phyloP scores from a whole-genome alignment of 2,888 invertebrate genomes.

The Megalurothrips usitatus region DNA sequence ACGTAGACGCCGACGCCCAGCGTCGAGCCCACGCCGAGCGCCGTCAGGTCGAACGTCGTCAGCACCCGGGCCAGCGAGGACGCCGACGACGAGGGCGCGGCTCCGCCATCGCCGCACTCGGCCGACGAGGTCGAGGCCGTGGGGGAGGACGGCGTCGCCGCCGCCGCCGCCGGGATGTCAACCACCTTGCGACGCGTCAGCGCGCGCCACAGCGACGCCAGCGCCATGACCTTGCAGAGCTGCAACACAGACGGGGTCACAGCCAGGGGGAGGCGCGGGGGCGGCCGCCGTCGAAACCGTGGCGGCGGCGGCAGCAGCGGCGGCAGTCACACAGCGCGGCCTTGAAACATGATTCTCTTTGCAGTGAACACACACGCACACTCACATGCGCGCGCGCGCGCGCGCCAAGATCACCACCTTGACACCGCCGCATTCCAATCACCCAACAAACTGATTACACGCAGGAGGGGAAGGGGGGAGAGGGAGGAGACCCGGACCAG shows the following conservation, averaged over 20 bases:
- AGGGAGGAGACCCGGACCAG: no score
- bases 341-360: background rate
- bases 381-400: background rate
- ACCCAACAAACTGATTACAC: no score
- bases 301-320: background rate
- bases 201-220: slow-evolving; percentile 29
- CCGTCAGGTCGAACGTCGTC: slow-evolving; percentile 51
- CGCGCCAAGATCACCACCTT: no score
- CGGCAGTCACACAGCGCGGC: background rate
- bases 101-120: no score
- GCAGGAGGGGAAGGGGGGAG: no score
- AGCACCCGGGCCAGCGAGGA: slow-evolving; percentile 47
- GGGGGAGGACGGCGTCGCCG: background rate
- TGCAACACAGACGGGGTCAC: background rate
- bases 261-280: background rate
- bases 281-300: background rate
- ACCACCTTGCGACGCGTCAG: slow-evolving; percentile 37
- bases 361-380: background rate
- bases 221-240: background rate
- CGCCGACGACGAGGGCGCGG: slow-evolving; percentile 11
- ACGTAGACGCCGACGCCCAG: slow-evolving; percentile 59
- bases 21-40: slow-evolving; percentile 47
- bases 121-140: background rate
- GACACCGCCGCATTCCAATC: no score
- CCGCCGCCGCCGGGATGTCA: background rate